Conservation (phyloP, 2,888 invertebrate genomes). For the Chalcis sispes region DNA sequence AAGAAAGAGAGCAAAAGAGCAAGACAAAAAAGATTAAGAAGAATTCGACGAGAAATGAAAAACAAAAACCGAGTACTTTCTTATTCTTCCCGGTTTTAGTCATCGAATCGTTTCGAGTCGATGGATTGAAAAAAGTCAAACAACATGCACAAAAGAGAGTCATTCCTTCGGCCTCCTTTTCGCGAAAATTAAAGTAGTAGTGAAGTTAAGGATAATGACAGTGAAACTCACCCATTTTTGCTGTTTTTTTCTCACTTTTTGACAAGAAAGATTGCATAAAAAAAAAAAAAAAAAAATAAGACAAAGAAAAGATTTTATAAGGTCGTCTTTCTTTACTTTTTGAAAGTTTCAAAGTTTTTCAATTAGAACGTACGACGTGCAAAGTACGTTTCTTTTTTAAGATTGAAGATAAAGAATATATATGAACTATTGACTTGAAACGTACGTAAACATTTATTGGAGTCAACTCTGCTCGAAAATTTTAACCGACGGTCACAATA, state of each 20-base stretch:
- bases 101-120: slow-evolving; percentile 27
- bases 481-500: background rate
- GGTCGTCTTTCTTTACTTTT: slow-evolving; percentile 37
- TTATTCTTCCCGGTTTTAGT: slow-evolving; percentile 38
- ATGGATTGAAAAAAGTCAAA: background rate
- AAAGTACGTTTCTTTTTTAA: slow-evolving; percentile 49
- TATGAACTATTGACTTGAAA: slow-evolving; percentile 46
- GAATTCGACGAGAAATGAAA: slow-evolving; percentile 3
- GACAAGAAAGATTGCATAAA: slow-evolving; percentile 10
- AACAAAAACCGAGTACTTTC: slow-evolving; percentile 29
- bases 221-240: slow-evolving; percentile 40
- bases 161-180: slow-evolving; percentile 44
- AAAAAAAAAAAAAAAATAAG: background rate
- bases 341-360: slow-evolving; percentile 30
- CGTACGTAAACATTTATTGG: slow-evolving; percentile 35
- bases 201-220: slow-evolving; percentile 28
- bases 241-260: slow-evolving; percentile 42
- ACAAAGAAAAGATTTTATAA: slow-evolving; percentile 54
- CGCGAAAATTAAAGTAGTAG: slow-evolving; percentile 6
- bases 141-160: slow-evolving; percentile 47
- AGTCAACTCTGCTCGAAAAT: slow-evolving; percentile 40
- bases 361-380: slow-evolving; percentile 40
- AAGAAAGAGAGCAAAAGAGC: background rate
- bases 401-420: slow-evolving; percentile 28
- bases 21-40: background rate